Conservation (phyloP, 2,797 vertebrate genomes). For the Gallinago solitaria region DNA sequence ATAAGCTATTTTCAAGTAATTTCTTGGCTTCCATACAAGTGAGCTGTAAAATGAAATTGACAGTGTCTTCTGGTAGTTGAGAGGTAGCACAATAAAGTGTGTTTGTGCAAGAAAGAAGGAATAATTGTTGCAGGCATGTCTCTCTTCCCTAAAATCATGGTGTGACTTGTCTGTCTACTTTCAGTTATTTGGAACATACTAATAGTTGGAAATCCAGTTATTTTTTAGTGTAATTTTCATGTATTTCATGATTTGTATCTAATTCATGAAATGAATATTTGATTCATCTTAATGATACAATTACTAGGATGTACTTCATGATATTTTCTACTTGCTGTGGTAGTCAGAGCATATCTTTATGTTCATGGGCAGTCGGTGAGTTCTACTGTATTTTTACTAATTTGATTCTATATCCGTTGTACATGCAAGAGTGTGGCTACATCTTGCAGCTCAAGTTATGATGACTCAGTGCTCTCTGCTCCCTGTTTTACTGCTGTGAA, state of each 20-base stretch:
- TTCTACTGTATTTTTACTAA: neutral
- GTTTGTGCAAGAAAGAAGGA: neutral
- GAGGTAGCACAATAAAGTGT: neutral
- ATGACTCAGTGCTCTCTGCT: neutral
- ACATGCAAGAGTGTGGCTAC: neutral
- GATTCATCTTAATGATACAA: neutral
- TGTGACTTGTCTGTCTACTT: neutral
- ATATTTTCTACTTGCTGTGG: neutral
- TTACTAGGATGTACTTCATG: neutral
- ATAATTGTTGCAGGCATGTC: neutral
- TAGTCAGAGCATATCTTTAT: neutral
- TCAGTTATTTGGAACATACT: neutral
- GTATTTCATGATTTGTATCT: neutral
- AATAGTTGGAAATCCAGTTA: neutral
- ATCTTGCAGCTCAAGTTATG: neutral
- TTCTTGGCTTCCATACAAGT: neutral
- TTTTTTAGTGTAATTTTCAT: neutral
- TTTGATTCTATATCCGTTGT: neutral
- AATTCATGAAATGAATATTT: neutral
- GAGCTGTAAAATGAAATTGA: neutral
- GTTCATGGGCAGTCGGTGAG: neutral
- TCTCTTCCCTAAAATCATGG: neutral
- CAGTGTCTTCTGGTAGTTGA: neutral
- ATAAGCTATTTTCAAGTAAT: neutral
- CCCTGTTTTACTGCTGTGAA: neutral